phyloP scores from a whole-genome alignment of 2,888 invertebrate genomes.

The Eurytoma adleriae region DNA sequence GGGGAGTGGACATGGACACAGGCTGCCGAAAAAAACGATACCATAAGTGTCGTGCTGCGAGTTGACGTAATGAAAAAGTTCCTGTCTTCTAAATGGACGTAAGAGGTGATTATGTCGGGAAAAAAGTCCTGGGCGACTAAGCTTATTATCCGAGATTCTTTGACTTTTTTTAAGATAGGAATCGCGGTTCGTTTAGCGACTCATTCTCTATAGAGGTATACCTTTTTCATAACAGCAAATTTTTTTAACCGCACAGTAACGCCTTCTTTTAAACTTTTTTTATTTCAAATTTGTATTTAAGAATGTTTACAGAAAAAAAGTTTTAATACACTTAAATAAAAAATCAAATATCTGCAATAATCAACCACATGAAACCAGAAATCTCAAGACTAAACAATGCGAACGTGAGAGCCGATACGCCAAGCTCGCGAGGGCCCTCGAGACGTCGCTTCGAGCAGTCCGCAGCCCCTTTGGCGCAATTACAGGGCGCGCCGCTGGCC shows the following conservation, averaged over 20 bases:
- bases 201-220: too few relatives aligned
- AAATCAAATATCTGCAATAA: too few relatives aligned
- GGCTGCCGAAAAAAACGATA: conserved; percentile 11
- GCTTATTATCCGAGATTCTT: background rate
- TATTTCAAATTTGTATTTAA: too few relatives aligned
- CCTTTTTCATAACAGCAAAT: too few relatives aligned
- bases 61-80: too few relatives aligned
- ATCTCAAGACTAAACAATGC: background rate
- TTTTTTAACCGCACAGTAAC: too few relatives aligned
- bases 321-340: too few relatives aligned
- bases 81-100: background rate
- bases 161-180: too few relatives aligned
- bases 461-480: background rate
- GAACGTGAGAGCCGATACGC: background rate
- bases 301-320: too few relatives aligned
- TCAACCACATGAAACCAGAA: too few relatives aligned
- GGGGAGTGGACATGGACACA: background rate
- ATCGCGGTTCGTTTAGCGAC: background rate
- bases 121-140: background rate
- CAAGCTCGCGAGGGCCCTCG: background rate
- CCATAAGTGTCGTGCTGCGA: too few relatives aligned
- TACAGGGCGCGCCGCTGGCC: conserved; percentile 1
- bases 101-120: conserved; percentile 4
- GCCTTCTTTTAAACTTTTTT: too few relatives aligned
- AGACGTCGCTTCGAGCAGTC: background rate